Percentiles rank a stretch among this genome's conserved stretches.
Evolutionary conservation across 37 sponge, comb jelly and placozoan species (phyloP).

Genomic region (Dysidea cf. avara): DNA sequence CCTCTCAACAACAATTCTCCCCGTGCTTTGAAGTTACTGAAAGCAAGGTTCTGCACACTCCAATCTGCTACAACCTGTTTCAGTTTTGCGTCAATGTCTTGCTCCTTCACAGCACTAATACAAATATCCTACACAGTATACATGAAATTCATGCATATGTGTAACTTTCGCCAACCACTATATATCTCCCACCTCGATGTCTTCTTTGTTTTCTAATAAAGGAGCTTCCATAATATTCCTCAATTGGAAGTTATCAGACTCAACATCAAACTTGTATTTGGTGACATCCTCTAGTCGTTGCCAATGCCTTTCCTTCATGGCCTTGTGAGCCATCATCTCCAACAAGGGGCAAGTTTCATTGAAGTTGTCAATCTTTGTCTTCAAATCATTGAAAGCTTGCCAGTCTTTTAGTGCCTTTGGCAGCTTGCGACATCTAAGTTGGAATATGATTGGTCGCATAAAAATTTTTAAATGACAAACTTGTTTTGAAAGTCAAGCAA

Average conservation of each 20-base stretch:
- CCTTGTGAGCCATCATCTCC: slow-evolving; percentile 91
- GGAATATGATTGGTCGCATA: no score
- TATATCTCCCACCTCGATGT: no score
- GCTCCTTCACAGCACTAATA: slow-evolving; percentile 96
- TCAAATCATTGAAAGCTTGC: slow-evolving; percentile 94
- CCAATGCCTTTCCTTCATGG: slow-evolving; percentile 98
- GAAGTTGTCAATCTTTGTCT: slow-evolving; percentile 94
- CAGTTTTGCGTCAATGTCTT: slow-evolving; percentile 97
- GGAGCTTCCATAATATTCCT: slow-evolving; percentile 96
- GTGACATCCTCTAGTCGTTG: slow-evolving; percentile 73
- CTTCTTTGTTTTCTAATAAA: slow-evolving; percentile 88
- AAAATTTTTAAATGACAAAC: slow-evolving; percentile 31
- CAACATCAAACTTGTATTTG: slow-evolving; percentile 83
- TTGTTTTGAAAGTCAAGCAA: slow-evolving; percentile 95
- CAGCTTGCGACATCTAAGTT: slow-evolving; percentile 89
- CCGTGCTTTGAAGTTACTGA: slow-evolving; percentile 83
- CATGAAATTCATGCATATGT: no score
- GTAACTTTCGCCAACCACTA: no score
- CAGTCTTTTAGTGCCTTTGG: slow-evolving; percentile 97
- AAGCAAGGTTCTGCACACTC: slow-evolving; percentile 75
- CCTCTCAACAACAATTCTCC: slow-evolving; percentile 94
- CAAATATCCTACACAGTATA: no score
- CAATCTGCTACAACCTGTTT: slow-evolving; percentile 86
- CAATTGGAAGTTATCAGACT: slow-evolving; percentile 83
- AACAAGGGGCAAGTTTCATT: slow-evolving; percentile 95